Conservation (phyloP, 2,797 vertebrate genomes). For the Sardinella longiceps region DNA sequence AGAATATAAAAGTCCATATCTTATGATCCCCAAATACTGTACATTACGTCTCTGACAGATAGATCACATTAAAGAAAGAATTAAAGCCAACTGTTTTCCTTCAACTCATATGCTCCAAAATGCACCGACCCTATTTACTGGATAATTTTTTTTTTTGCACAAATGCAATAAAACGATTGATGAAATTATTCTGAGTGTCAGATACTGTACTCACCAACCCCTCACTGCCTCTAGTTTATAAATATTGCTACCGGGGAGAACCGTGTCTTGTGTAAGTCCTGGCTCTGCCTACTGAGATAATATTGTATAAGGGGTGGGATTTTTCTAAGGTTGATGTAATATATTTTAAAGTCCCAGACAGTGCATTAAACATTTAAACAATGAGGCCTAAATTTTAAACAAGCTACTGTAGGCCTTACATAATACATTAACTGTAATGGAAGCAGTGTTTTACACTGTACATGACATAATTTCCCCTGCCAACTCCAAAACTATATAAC, state of each 20-base stretch:
- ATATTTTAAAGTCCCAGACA: no score
- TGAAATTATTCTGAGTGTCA: neutral
- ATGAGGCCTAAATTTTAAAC: neutral
- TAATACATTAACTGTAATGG: neutral
- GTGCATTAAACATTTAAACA: constrained; percentile 8
- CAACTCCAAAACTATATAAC: neutral
- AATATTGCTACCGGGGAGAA: neutral
- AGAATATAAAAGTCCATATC: neutral
- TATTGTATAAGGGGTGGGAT: neutral
- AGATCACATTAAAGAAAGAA: neutral
- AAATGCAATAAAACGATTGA: constrained; percentile 19
- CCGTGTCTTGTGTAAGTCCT: neutral
- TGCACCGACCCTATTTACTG: neutral
- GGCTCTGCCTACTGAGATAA: neutral
- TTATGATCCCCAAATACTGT: neutral
- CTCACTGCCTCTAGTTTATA: neutral
- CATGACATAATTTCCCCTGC: neutral
- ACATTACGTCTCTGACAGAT: neutral
- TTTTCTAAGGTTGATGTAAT: neutral
- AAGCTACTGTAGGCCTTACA: neutral
- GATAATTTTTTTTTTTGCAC: neutral
- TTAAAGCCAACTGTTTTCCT: neutral
- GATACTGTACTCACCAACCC: neutral
- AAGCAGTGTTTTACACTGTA: neutral
- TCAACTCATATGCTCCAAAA: neutral